Evolutionary conservation across 2,797 vertebrate genomes (phyloP).

Genomic region (Oophaga sylvatica): DNA sequence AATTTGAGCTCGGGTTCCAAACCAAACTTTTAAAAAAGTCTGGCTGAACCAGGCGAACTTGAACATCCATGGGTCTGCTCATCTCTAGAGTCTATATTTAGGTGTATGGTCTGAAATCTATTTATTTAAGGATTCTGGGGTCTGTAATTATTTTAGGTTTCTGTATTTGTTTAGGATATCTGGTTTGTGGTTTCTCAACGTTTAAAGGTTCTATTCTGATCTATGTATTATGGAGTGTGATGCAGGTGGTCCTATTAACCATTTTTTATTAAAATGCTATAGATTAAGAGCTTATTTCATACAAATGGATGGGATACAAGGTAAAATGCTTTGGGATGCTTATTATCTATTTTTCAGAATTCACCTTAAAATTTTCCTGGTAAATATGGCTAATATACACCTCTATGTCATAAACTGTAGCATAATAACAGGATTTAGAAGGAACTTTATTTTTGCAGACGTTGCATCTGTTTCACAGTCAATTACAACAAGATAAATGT

Average conservation of each 20-base stretch:
- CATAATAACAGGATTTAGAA: background rate
- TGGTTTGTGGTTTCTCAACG: background rate
- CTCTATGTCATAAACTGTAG: background rate
- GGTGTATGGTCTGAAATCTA: too few relatives aligned
- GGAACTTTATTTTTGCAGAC: background rate
- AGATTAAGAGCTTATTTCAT: too few relatives aligned
- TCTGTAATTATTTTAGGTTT: too few relatives aligned
- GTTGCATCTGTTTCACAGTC: background rate
- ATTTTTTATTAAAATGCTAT: background rate
- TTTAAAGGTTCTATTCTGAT: background rate
- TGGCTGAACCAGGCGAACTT: too few relatives aligned
- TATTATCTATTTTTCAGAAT: background rate
- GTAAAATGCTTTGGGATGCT: too few relatives aligned
- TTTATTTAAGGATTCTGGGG: too few relatives aligned
- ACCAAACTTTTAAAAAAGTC: too few relatives aligned
- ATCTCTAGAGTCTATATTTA: too few relatives aligned
- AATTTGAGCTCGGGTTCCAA: too few relatives aligned
- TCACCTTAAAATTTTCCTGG: background rate
- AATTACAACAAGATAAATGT: conserved; percentile 35
- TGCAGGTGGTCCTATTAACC: background rate
- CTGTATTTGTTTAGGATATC: background rate
- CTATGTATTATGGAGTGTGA: background rate
- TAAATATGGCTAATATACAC: background rate
- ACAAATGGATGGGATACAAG: too few relatives aligned
- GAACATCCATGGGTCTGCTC: too few relatives aligned